These are phyloP conservation scores for Atta colombica DNA, from an alignment of 1,140 invertebrate species.

Conservation along the genomic window DNA sequence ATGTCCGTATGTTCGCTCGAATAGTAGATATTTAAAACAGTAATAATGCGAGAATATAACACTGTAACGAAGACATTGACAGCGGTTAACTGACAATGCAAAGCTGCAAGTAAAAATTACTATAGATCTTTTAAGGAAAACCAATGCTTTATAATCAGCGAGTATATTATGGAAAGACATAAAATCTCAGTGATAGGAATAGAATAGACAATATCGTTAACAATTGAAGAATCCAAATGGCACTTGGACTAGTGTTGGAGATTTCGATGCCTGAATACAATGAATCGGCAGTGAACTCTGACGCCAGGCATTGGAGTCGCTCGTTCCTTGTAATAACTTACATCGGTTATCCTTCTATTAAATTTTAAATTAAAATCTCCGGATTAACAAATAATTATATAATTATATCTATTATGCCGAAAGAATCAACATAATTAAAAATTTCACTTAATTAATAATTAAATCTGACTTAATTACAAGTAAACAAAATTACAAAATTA, in stretches of 20 bases:
- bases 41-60: neutral
- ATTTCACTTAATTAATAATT: neutral
- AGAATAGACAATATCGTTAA: neutral
- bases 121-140: neutral
- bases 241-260: constrained; percentile 54
- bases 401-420: neutral
- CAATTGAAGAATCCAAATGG: neutral
- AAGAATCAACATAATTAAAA: neutral
- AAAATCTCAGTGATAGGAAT: neutral
- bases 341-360: neutral
- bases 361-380: neutral
- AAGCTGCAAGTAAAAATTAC: constrained; percentile 24
- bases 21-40: neutral
- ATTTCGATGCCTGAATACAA: constrained; percentile 71
- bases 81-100: neutral
- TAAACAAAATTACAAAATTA: neutral
- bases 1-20: neutral
- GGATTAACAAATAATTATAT: neutral
- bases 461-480: constrained; percentile 6
- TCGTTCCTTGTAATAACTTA: constrained; percentile 34
- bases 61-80: neutral
- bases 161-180: neutral
- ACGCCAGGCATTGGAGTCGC: constrained; percentile 69
- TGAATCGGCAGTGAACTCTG: constrained; percentile 46
- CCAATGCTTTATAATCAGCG: neutral